Conservation (phyloP, 2,888 invertebrate genomes). For the Pharmacophagus antenor region DNA sequence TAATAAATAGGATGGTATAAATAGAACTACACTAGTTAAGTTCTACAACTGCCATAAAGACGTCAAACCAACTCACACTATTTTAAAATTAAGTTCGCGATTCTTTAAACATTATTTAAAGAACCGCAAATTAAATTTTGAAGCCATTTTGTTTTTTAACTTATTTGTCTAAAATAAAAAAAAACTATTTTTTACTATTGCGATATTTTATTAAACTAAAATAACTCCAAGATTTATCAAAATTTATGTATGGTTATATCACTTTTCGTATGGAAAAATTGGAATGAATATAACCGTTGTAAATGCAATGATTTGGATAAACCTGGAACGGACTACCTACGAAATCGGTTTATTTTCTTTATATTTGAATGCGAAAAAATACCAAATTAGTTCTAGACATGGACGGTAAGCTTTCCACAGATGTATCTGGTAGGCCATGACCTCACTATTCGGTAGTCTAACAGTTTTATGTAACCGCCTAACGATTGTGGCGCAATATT, state of each 20-base stretch:
- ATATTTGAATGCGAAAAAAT: slow-evolving; percentile 9
- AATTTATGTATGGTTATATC: no score
- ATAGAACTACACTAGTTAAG: background rate
- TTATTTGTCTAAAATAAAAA: no score
- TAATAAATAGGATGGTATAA: no score
- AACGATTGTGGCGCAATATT: slow-evolving; percentile 41
- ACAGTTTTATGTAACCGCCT: slow-evolving; percentile 46
- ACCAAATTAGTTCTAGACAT: slow-evolving; percentile 23
- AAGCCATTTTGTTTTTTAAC: background rate
- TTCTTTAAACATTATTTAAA: no score
- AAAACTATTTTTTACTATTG: no score
- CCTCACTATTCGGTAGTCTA: slow-evolving; percentile 46
- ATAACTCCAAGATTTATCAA: no score
- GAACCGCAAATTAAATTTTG: background rate
- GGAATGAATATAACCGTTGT: no score
- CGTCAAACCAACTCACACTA: no score
- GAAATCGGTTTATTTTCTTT: background rate
- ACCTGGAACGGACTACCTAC: background rate
- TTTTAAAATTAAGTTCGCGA: no score
- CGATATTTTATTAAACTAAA: no score
- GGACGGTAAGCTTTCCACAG: slow-evolving; percentile 34
- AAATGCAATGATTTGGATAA: background rate
- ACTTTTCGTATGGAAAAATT: no score
- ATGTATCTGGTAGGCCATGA: slow-evolving; percentile 32
- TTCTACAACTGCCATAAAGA: background rate